phyloP scores from a whole-genome alignment of 2,888 invertebrate genomes.

The Cosmia trapezina region DNA sequence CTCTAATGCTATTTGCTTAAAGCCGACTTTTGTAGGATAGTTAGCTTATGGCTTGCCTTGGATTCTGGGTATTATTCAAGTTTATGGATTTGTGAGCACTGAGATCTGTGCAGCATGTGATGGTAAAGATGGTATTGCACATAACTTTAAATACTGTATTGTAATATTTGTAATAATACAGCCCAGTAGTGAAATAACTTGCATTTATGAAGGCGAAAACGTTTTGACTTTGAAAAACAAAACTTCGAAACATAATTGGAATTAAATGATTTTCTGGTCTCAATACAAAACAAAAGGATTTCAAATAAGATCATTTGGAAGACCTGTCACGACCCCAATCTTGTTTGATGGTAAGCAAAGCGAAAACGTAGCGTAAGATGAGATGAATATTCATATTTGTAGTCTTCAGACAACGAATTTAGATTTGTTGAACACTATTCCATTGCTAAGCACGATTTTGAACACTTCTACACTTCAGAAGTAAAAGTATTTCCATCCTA shows the following conservation, averaged over 20 bases:
- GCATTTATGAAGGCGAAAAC: background rate
- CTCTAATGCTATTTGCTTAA: conserved; percentile 34
- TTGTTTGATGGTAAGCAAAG: conserved; percentile 6
- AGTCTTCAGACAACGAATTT: background rate
- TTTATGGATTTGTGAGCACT: conserved; percentile 51
- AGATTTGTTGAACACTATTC: background rate
- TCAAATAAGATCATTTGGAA: conserved; percentile 20
- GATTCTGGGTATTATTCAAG: conserved; percentile 51
- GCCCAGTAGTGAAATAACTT: background rate
- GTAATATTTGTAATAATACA: conserved; percentile 5
- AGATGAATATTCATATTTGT: conserved; percentile 32
- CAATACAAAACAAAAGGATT: conserved; percentile 5
- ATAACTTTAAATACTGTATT: conserved; percentile 14
- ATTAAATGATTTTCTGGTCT: conserved; percentile 22
- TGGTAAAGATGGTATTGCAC: conserved; percentile 24
- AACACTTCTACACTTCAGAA: background rate
- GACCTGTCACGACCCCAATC: conserved; percentile 8
- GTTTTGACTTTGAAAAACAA: no score
- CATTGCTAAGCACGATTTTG: background rate
- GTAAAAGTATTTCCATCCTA: background rate
- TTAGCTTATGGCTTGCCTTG: conserved; percentile 17
- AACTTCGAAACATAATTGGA: background rate
- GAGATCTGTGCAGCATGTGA: conserved; percentile 29
- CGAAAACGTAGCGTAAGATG: conserved; percentile 16
- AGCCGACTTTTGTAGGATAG: conserved; percentile 28